phyloP scores from a whole-genome alignment of 2,888 invertebrate species.

The Minunthozetes semirufus region DNA sequence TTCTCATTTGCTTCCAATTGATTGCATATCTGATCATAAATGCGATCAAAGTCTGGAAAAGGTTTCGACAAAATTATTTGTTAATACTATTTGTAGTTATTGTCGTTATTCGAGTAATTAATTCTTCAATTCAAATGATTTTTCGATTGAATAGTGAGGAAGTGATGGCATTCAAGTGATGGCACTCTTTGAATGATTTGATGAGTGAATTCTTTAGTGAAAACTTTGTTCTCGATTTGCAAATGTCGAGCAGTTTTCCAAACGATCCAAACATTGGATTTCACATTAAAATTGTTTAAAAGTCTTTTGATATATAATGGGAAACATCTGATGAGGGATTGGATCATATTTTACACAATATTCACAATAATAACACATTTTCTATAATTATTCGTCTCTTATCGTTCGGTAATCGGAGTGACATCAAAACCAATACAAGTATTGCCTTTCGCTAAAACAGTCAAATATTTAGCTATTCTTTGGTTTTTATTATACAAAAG shows the following conservation, averaged over 20 bases:
- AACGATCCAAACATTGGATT: constrained; percentile 16
- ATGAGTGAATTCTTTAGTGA: not conserved
- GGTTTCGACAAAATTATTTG: not conserved
- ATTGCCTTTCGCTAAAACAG: constrained; percentile 18
- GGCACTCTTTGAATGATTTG: constrained; percentile 20
- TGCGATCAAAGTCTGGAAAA: not conserved
- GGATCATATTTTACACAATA: constrained; percentile 19
- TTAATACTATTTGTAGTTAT: not conserved
- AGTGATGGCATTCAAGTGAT: not conserved
- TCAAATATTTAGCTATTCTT: constrained; percentile 25
- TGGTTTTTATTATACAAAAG: constrained; percentile 26
- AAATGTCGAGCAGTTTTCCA: not conserved
- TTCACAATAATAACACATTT: constrained; percentile 3
- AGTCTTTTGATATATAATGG: not conserved
- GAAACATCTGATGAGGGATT: constrained; percentile 17
- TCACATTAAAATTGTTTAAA: not conserved
- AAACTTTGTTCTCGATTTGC: not conserved
- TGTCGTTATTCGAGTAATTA: not conserved
- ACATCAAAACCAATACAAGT: not conserved
- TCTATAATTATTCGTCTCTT: not conserved
- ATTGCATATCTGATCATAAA: constrained; percentile 2
- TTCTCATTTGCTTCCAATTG: not conserved
- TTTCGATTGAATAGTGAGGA: not conserved
- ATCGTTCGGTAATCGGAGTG: not conserved
- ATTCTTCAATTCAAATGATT: not conserved